Evolutionary conservation across 2,113 vertebrate species (phyloP).

Genomic region (Lontra canadensis): DNA sequence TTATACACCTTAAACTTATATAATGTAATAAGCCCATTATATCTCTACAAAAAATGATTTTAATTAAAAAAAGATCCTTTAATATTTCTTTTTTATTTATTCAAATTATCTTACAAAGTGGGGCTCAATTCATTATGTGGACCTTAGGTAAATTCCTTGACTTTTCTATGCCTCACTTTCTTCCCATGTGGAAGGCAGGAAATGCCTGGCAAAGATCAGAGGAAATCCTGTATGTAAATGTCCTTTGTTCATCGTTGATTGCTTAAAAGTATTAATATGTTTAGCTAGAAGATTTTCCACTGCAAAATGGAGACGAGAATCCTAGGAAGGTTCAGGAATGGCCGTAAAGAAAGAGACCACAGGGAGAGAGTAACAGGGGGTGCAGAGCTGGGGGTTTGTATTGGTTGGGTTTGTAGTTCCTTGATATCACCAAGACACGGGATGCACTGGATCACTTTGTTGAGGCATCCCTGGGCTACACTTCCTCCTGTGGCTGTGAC

Average conservation of each 20-base stretch:
- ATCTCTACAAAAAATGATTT: neutral
- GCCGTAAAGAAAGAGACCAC: neutral
- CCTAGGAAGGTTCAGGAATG: neutral
- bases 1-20: neutral
- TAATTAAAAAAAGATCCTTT: neutral
- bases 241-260: neutral
- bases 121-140: neutral
- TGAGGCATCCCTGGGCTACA: neutral
- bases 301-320: neutral
- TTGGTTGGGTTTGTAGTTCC: neutral
- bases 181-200: neutral
- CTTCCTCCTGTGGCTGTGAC: neutral
- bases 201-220: neutral
- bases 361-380: neutral
- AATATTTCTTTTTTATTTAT: neutral
- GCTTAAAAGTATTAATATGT: neutral
- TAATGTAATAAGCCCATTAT: neutral
- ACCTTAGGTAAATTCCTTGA: neutral
- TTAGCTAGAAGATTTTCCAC: neutral
- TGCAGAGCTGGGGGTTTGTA: neutral
- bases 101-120: neutral
- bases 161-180: neutral
- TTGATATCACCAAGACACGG: accelerated
- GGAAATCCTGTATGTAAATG: neutral
- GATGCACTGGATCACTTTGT: neutral